Evolutionary conservation across 2,113 vertebrate species (phyloP), one percentile per base, ranked within the genome.

Genomic region (Mionectes macconnelli): DNA sequence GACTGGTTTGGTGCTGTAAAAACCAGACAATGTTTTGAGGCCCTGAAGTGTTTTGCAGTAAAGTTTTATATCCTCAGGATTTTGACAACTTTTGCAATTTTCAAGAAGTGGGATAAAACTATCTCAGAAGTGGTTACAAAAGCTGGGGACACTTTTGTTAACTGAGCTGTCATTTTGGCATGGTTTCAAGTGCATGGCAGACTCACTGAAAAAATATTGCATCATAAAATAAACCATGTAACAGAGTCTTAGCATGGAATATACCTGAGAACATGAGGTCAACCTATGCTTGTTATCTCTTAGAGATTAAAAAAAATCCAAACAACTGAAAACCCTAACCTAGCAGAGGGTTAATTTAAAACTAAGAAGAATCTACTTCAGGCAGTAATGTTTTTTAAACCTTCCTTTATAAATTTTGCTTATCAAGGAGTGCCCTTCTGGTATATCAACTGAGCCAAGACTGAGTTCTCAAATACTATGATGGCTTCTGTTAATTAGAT

Each of bases 401-500:
- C 97, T 98, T 98, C 94, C 97, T 97, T 98, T 97, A 98, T 98
- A 98, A 98, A 98, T 98, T 98, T 97, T 98, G 96, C 98, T 98
- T 98, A 98, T 98, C 98, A 98, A 98, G 97, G 97, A 98, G 98
- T 98, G 98, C 98, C 98, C 98, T 98, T 98, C 98, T 98, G 98
- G 96, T 98, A 98, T 93, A 96, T 97, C 96, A 98, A 97, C 97
- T 75, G 98, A 98, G 98, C 98, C 98, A 98, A 98, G 98, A 98
- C 97, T 98, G 98, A 98, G 97, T 98, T 98, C 98, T 98, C 97
- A 98, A 98, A 98, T 98, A 98, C 97, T 98, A 98, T 98, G 98
- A 98, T 98, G 98, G 97, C 96, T 98, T 98, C 98, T 98, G 98
- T 98, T 98, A 98, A 98, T 98, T 98, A 98, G 98, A 98, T 98